These are phyloP conservation scores for Syrphus vitripennis DNA, from an alignment of 2,888 invertebrate genomes.

Conservation along the genomic window DNA sequence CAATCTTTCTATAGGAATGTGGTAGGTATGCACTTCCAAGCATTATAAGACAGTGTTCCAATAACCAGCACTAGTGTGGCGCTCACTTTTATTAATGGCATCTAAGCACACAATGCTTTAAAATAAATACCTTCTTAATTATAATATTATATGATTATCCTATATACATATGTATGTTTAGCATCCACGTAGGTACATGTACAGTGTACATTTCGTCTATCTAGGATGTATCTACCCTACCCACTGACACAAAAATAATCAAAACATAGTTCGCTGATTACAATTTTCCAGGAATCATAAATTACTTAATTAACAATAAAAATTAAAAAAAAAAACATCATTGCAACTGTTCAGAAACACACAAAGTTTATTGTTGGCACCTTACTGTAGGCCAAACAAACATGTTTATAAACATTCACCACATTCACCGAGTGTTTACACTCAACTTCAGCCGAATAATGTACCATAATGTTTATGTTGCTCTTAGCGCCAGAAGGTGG, in stretches of 20 bases:
- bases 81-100: too few relatives aligned
- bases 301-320: slow-evolving; percentile 12
- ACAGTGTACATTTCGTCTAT: too few relatives aligned
- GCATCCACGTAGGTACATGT: too few relatives aligned
- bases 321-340: slow-evolving; percentile 9
- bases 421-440: slow-evolving; percentile 55
- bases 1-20: too few relatives aligned
- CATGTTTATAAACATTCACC: slow-evolving; percentile 63
- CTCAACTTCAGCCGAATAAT: slow-evolving; percentile 55
- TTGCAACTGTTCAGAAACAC: neutral
- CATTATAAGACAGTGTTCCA: too few relatives aligned
- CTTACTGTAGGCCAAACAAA: slow-evolving; percentile 33
- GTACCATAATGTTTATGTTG: slow-evolving; percentile 62
- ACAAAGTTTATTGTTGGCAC: slow-evolving; percentile 12
- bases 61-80: too few relatives aligned
- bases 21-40: too few relatives aligned
- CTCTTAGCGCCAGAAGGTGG: slow-evolving; percentile 70
- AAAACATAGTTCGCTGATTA: neutral
- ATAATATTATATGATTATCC: too few relatives aligned
- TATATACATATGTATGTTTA: too few relatives aligned
- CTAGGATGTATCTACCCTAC: too few relatives aligned
- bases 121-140: too few relatives aligned
- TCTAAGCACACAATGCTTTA: too few relatives aligned
- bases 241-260: neutral
- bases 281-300: slow-evolving; percentile 23